A percentile compares a stretch with the other conserved stretches of the same genome.
phyloP scores from a whole-genome alignment of 2,797 vertebrate species.

The Pantherophis vulpinus region DNA sequence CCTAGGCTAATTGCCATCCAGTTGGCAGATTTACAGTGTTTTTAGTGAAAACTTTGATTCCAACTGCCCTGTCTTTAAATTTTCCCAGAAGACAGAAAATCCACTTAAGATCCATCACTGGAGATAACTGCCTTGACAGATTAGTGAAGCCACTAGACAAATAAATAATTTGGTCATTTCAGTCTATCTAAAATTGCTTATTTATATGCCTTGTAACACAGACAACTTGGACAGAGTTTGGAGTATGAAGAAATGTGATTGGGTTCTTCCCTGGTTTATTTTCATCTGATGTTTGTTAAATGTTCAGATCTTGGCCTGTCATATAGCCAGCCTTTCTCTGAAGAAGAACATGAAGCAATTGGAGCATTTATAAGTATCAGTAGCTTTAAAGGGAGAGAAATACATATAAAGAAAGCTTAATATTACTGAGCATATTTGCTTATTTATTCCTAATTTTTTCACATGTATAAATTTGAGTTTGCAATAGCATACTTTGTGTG shows the following conservation, averaged over 20 bases:
- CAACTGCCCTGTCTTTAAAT: neutral
- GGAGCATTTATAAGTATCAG: neutral
- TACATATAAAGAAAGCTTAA: neutral
- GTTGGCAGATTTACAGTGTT: neutral
- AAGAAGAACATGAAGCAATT: constrained; percentile 11
- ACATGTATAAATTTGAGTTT: neutral
- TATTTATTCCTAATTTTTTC: neutral
- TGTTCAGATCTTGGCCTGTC: constrained; percentile 37
- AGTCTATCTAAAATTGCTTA: constrained; percentile 11
- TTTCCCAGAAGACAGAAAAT: neutral
- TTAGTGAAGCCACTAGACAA: neutral
- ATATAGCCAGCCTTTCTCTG: constrained; percentile 10
- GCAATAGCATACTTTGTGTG: neutral
- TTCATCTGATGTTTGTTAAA: constrained; percentile 46
- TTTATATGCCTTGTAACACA: constrained; percentile 3
- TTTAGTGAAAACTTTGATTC: neutral
- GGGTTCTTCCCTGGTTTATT: constrained; percentile 41
- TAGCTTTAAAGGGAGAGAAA: neutral
- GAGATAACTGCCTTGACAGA: neutral
- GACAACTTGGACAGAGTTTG: constrained; percentile 40
- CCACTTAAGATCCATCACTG: neutral
- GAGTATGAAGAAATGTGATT: constrained; percentile 18
- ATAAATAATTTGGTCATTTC: constrained; percentile 3
- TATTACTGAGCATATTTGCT: neutral
- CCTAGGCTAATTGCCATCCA: neutral